phyloP scores from a whole-genome alignment of 53 echinoderm and acorn worm species.

The Stichopus horrens region DNA sequence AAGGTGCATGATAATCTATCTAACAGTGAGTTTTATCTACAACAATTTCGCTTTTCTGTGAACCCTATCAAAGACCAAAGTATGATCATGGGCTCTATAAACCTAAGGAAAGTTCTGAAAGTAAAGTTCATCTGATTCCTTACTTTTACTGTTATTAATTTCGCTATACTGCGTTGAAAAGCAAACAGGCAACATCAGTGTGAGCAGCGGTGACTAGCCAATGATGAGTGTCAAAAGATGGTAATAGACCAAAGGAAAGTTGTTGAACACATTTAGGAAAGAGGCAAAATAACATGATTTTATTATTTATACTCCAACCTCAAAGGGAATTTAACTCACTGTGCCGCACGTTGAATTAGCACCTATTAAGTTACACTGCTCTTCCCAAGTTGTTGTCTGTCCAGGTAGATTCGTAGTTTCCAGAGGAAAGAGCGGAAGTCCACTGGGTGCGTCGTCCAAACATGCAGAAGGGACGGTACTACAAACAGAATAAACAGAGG shows the following conservation, averaged over 20 bases:
- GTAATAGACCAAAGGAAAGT: too few relatives aligned
- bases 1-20: too few relatives aligned
- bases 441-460: constrained; percentile 10
- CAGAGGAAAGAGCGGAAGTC: neutral
- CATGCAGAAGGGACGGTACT: neutral
- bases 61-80: too few relatives aligned
- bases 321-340: neutral
- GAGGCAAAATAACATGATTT: neutral
- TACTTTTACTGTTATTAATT: neutral
- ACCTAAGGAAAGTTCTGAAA: too few relatives aligned
- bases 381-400: neutral
- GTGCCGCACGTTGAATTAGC: neutral
- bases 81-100: too few relatives aligned
- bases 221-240: too few relatives aligned
- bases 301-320: neutral
- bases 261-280: neutral
- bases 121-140: too few relatives aligned
- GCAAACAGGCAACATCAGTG: too few relatives aligned
- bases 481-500: neutral
- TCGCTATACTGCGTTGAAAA: neutral
- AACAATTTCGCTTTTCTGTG: too few relatives aligned
- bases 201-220: too few relatives aligned
- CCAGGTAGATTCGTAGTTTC: constrained; percentile 1
- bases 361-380: neutral
- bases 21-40: too few relatives aligned